Conservation (phyloP, 2,113 vertebrate genomes). For the Anhinga rufa region DNA sequence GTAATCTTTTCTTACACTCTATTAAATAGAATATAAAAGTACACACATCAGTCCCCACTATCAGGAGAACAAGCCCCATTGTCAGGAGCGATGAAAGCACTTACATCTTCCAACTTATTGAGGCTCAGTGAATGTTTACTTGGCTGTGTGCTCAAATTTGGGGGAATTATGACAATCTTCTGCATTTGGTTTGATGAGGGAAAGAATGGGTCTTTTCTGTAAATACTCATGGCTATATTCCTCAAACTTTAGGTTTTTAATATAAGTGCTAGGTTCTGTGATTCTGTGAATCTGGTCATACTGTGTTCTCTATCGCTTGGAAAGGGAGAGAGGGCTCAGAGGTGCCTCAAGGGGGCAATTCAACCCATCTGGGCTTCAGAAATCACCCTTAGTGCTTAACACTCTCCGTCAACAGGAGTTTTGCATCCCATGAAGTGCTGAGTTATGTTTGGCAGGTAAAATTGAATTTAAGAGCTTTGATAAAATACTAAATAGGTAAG, state of each 20-base stretch:
- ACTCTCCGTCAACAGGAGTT: background rate
- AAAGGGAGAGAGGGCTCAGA: background rate
- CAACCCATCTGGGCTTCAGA: background rate
- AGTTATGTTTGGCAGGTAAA: background rate
- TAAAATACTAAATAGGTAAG: background rate
- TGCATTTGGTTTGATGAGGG: background rate
- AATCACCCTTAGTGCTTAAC: background rate
- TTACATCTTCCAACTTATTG: background rate
- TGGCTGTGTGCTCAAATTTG: background rate
- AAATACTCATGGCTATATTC: background rate
- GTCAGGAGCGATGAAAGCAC: background rate
- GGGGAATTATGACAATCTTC: background rate
- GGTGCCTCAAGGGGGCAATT: background rate
- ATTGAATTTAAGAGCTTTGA: background rate
- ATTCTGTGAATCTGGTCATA: background rate
- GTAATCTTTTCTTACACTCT: background rate
- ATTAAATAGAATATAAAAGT: background rate
- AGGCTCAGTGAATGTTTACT: background rate
- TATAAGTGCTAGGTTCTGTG: background rate
- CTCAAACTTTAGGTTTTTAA: background rate
- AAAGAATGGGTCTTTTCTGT: background rate
- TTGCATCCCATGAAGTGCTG: background rate
- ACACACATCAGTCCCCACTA: background rate
- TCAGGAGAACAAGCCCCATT: background rate
- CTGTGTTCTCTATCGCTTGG: background rate